phyloP scores from a whole-genome alignment of 2,113 vertebrate genomes.

The Carollia perspicillata region DNA sequence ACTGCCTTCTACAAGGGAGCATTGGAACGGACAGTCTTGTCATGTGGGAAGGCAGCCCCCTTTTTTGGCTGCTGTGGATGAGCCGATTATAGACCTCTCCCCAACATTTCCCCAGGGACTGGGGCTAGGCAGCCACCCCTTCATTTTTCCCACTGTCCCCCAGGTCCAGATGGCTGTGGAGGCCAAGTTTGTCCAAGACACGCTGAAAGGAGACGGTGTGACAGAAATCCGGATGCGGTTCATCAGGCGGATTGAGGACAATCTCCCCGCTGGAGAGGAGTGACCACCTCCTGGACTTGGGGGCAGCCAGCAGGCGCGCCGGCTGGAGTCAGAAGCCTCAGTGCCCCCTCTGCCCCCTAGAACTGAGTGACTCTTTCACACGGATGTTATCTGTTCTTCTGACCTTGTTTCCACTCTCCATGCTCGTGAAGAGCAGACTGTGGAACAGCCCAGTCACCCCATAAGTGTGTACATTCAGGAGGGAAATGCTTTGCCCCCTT shows the following conservation, averaged over 20 bases:
- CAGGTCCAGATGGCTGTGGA: conserved; percentile 99
- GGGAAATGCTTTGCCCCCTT: conserved; percentile 45
- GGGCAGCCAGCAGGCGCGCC: conserved; percentile 50
- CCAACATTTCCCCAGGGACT: not conserved
- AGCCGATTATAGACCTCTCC: not conserved
- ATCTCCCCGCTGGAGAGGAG: conserved; percentile 96
- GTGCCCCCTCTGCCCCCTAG: conserved; percentile 42
- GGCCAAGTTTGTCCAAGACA: conserved; percentile 95
- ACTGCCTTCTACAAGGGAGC: not conserved
- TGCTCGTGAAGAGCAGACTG: conserved; percentile 70
- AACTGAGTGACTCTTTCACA: conserved; percentile 75
- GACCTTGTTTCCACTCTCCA: conserved; percentile 64
- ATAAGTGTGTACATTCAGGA: conserved; percentile 42
- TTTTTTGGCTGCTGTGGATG: not conserved
- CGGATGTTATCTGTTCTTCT: conserved; percentile 72
- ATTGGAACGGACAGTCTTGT: not conserved
- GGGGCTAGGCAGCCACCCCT: not conserved
- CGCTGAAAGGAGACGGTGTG: conserved; percentile 94
- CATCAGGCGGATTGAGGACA: conserved; percentile 97
- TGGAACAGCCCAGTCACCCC: conserved; percentile 63
- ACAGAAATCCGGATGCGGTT: conserved; percentile 99
- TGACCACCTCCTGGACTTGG: conserved; percentile 76
- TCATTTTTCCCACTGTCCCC: not conserved
- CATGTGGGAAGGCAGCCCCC: not conserved
- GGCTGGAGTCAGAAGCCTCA: conserved; percentile 26